A percentile compares a stretch with the other conserved stretches of the same genome.
These are phyloP conservation scores for Conomelus anceps DNA, from an alignment of 2,888 invertebrate genomes.

Conservation along the genomic window DNA sequence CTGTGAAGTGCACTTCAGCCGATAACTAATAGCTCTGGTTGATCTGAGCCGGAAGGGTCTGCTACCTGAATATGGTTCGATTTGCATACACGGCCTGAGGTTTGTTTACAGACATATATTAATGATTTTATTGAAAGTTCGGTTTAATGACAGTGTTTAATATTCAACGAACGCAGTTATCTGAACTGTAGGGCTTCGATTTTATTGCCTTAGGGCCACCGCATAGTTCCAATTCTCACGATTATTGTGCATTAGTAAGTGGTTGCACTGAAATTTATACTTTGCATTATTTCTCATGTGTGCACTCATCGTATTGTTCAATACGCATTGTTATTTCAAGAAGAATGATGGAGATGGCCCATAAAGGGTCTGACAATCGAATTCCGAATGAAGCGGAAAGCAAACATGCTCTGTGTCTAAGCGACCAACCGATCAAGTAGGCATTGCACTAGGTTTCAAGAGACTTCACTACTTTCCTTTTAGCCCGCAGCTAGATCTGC, in stretches of 20 bases:
- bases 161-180: not conserved
- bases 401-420: slow-evolving; percentile 3
- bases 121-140: not conserved
- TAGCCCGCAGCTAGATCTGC: not conserved
- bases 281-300: not conserved
- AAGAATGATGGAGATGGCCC: not conserved
- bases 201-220: not conserved
- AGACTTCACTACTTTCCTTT: not conserved
- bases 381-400: slow-evolving; percentile 9
- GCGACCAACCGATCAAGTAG: not conserved
- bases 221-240: not conserved
- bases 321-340: slow-evolving; percentile 6
- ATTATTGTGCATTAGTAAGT: not conserved
- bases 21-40: not conserved
- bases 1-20: not conserved
- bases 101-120: not conserved
- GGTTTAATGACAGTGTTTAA: not conserved
- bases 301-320: not conserved
- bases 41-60: not conserved
- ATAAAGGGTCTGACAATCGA: slow-evolving; percentile 4
- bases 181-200: too few relatives aligned
- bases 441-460: not conserved
- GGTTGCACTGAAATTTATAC: not conserved
- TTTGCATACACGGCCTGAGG: not conserved
- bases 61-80: not conserved